Conservation (phyloP, 1,140 invertebrate genomes). For the Stegodyphus dumicola region DNA sequence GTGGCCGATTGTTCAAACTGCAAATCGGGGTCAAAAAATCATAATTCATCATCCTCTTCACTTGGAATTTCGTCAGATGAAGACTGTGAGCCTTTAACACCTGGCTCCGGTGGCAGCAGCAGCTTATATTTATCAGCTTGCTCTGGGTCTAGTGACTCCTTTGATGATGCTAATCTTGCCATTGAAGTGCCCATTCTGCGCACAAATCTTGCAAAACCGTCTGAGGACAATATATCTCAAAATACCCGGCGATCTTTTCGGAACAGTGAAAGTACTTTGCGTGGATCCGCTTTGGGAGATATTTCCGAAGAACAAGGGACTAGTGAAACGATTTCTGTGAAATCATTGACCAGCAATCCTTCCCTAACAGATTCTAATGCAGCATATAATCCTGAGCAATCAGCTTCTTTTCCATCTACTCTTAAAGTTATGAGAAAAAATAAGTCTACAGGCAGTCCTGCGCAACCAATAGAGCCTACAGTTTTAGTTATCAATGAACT, state of each 20-base stretch:
- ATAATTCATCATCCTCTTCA: constrained; percentile 22
- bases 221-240: not conserved
- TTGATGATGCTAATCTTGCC: constrained; percentile 26
- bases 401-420: constrained; percentile 43
- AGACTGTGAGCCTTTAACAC: not conserved
- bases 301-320: constrained; percentile 45
- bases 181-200: not conserved
- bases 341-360: constrained; percentile 31
- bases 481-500: constrained; percentile 50
- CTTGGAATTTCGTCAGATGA: constrained; percentile 17
- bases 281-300: constrained; percentile 30
- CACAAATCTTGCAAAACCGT: not conserved
- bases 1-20: constrained; percentile 34
- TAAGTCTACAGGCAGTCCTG: constrained; percentile 24
- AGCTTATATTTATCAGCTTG: constrained; percentile 55
- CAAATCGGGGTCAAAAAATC: not conserved
- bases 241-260: not conserved
- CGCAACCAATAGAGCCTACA: constrained; percentile 48
- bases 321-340: constrained; percentile 33
- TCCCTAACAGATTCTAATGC: constrained; percentile 17
- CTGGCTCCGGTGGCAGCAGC: constrained; percentile 27
- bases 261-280: constrained; percentile 15
- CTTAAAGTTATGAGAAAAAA: constrained; percentile 32
- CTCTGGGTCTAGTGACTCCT: constrained; percentile 48
- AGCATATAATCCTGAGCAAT: not conserved